A percentile compares a stretch with the other conserved stretches of the same genome.
phyloP scores from a whole-genome alignment of 2,888 invertebrate genomes.

The Peribatodes rhomboidaria region DNA sequence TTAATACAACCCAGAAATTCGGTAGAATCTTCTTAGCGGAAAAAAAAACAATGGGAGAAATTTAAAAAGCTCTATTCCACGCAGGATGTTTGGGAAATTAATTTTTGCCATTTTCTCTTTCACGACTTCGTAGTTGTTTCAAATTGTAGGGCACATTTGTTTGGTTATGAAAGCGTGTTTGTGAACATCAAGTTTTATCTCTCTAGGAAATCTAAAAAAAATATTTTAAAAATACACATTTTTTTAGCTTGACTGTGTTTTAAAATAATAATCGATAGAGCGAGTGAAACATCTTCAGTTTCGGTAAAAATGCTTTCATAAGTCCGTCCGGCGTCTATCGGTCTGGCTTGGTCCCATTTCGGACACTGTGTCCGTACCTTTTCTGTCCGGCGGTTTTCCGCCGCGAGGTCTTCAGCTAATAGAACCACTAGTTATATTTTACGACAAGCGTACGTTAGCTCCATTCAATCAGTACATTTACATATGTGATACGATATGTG shows the following conservation, averaged over 20 bases:
- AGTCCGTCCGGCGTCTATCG: too few species aligned
- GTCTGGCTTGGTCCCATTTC: too few species aligned
- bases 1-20: conserved; percentile 62
- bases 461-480: too few species aligned
- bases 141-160: not conserved
- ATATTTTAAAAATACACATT: not conserved
- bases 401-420: too few species aligned
- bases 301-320: too few species aligned
- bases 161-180: conserved; percentile 1
- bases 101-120: conserved; percentile 26
- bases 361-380: too few species aligned
- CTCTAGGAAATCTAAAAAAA: not conserved
- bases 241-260: not conserved
- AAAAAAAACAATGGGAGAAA: conserved; percentile 51
- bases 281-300: too few species aligned
- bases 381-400: too few species aligned
- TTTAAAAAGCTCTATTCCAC: conserved; percentile 48
- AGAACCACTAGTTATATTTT: too few species aligned
- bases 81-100: conserved; percentile 32
- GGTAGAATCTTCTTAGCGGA: conserved; percentile 45
- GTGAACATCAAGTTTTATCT: not conserved
- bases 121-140: conserved; percentile 7
- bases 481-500: not conserved
- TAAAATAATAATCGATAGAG: too few species aligned
- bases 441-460: too few species aligned